Evolutionary conservation across 2,888 invertebrate species (phyloP).

Genomic region (Amblyjoppa fuscipennis): DNA sequence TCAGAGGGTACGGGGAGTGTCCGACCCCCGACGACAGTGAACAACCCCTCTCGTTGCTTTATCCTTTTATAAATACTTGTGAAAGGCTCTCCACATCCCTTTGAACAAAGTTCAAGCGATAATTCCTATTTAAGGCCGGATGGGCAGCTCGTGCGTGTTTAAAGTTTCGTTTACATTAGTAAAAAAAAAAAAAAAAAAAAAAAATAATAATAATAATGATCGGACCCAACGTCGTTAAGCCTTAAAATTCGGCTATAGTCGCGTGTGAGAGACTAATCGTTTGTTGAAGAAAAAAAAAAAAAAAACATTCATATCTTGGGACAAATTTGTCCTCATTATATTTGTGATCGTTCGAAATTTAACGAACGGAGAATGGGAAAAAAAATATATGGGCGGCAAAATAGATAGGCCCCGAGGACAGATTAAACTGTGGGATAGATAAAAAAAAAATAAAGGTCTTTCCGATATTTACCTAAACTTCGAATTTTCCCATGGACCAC

Average conservation of each 20-base stretch:
- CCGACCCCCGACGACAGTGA: conserved; percentile 18
- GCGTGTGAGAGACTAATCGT: background rate
- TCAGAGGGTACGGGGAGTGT: conserved; percentile 32
- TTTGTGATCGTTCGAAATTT: conserved; percentile 1
- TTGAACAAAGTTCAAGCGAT: conserved; percentile 19
- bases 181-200: background rate
- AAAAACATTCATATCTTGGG: background rate
- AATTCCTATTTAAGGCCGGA: conserved; percentile 23
- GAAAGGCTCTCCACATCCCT: background rate
- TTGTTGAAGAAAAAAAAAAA: background rate
- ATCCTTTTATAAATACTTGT: conserved; percentile 3
- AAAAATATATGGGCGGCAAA: background rate
- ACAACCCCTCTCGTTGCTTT: conserved; percentile 34
- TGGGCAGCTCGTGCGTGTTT: background rate
- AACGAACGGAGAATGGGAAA: background rate
- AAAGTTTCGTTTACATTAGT: background rate
- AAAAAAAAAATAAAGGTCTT: background rate
- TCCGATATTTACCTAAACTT: conserved; percentile 8
- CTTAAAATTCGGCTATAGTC: background rate
- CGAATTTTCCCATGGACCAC: conserved; percentile 4
- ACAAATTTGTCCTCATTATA: conserved; percentile 17
- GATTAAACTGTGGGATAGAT: background rate
- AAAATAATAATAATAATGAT: background rate
- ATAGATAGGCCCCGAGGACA: background rate
- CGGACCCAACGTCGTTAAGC: background rate